Percentiles rank a stretch among this genome's conserved stretches.
Evolutionary conservation across 2,888 invertebrate species (phyloP).

Genomic region (Tipula unca): DNA sequence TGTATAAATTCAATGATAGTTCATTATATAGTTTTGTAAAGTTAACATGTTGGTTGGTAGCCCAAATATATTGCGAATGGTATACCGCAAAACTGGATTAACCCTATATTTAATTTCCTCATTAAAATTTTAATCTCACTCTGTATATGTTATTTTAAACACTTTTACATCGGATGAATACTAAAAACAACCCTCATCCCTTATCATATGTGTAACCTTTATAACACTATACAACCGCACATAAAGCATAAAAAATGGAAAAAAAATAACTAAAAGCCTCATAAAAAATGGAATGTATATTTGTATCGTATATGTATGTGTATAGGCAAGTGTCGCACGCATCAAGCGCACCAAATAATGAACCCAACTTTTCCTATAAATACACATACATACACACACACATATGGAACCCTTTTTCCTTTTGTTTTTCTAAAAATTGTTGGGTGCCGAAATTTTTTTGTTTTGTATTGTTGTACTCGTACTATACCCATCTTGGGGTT

Average conservation of each 20-base stretch:
- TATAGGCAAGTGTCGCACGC: background rate
- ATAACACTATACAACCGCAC: background rate
- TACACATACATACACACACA: too few relatives aligned
- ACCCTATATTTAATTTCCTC: background rate
- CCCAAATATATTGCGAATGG: background rate
- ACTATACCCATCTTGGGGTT: background rate
- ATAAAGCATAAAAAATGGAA: background rate
- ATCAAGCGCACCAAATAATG: background rate
- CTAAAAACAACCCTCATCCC: background rate
- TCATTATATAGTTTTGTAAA: background rate
- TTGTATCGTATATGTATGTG: background rate
- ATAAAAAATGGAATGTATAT: background rate
- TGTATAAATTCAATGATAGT: too few relatives aligned
- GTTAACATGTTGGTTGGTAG: background rate
- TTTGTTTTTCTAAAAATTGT: background rate
- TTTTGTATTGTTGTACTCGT: background rate
- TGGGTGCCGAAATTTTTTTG: background rate
- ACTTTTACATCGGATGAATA: background rate
- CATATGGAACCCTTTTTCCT: background rate
- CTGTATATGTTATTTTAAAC: background rate
- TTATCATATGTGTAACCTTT: background rate
- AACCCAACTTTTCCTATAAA: background rate
- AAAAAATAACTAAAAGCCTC: background rate
- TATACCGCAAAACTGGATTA: background rate
- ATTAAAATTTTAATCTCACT: background rate